phyloP scores from a whole-genome alignment of 1,140 invertebrate genomes.

The Platyura marginata region DNA sequence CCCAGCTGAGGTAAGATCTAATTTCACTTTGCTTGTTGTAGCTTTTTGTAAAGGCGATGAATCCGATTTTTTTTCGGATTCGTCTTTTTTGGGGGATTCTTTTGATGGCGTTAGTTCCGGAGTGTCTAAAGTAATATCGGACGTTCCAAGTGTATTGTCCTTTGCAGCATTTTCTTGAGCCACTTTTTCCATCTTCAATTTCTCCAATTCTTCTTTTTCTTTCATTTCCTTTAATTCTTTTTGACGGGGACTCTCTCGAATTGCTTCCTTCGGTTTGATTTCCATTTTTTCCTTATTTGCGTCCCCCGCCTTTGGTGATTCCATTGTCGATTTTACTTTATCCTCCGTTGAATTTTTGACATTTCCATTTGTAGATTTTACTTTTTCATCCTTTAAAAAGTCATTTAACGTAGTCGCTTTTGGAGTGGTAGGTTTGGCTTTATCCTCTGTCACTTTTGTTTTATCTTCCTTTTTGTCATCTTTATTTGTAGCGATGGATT shows the following conservation, averaged over 20 bases:
- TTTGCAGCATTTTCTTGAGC: neutral
- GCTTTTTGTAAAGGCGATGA: too few relatives aligned
- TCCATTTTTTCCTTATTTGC: neutral
- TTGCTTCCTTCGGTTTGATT: neutral
- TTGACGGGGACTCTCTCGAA: neutral
- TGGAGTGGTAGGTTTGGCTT: too few relatives aligned
- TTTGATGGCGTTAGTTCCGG: too few relatives aligned
- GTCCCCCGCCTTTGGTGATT: neutral
- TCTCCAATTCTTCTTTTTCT: too few relatives aligned
- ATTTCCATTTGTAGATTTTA: neutral
- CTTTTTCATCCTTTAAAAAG: neutral
- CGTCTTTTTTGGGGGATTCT: too few relatives aligned
- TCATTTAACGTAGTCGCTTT: too few relatives aligned
- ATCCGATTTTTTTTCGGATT: neutral
- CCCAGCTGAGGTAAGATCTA: too few relatives aligned
- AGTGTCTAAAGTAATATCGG: too few relatives aligned
- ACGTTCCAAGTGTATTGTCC: too few relatives aligned
- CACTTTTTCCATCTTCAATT: neutral
- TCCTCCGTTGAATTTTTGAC: neutral
- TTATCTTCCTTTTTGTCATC: neutral
- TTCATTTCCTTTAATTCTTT: neutral
- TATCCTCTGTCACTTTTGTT: neutral
- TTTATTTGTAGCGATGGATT: neutral
- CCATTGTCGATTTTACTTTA: neutral
- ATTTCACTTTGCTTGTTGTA: too few relatives aligned